These are phyloP conservation scores for Sinelater perroti DNA, from an alignment of 2,888 invertebrate species.

Conservation along the genomic window DNA sequence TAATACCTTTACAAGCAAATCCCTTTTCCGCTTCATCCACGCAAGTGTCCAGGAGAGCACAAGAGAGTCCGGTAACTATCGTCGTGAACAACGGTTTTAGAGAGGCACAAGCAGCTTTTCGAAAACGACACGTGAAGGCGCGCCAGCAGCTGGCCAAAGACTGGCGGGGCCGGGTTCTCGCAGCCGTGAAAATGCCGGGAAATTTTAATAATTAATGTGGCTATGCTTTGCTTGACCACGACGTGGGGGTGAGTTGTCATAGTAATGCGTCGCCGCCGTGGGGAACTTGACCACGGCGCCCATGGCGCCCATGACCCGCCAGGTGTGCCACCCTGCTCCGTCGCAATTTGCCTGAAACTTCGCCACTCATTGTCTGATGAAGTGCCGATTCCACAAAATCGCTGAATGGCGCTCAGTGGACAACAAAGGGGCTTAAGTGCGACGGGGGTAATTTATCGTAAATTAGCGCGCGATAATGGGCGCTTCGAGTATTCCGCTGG, in stretches of 20 bases:
- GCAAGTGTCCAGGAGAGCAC: background rate
- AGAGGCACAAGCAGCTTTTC: background rate
- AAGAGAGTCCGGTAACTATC: background rate
- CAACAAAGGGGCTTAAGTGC: too few relatives aligned
- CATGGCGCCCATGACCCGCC: constrained; percentile 8
- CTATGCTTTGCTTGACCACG: constrained; percentile 47
- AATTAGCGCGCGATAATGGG: too few relatives aligned
- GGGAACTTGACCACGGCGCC: constrained; percentile 28
- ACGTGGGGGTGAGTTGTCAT: constrained; percentile 51
- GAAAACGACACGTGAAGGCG: constrained; percentile 23
- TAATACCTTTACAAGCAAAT: too few relatives aligned
- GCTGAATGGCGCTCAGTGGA: too few relatives aligned
- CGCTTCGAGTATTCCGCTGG: too few relatives aligned
- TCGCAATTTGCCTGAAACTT: too few relatives aligned
- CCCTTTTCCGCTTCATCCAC: constrained; percentile 13
- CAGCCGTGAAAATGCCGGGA: constrained; percentile 54
- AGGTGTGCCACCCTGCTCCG: background rate
- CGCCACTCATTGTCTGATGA: background rate
- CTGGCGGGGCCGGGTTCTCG: constrained; percentile 40
- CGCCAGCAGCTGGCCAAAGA: constrained; percentile 30
- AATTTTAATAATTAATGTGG: constrained; percentile 58
- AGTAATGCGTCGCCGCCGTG: constrained; percentile 52
- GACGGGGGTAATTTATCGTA: too few relatives aligned
- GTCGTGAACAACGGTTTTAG: background rate
- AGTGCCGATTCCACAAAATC: background rate